Conservation (phyloP, 1,140 invertebrate species). For the Bombus soroeensis region DNA sequence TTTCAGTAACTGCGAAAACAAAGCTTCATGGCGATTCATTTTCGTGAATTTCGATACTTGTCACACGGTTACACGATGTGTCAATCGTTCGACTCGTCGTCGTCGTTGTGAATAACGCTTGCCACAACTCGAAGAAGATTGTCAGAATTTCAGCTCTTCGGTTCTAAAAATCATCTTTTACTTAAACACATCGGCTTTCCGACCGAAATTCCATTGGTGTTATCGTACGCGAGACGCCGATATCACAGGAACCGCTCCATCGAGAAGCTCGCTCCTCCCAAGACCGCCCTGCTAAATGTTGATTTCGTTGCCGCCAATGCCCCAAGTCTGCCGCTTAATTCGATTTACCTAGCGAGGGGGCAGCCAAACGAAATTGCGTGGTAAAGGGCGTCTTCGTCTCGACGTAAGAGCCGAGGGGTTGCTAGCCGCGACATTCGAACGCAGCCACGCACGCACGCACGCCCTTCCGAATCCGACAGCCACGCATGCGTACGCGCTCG, state of each 20-base stretch:
- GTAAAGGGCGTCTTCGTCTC: slow-evolving; percentile 40
- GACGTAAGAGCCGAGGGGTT: slow-evolving; percentile 61
- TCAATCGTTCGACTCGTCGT: no score
- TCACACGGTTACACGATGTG: no score
- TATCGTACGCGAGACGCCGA: not conserved
- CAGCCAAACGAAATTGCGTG: slow-evolving; percentile 53
- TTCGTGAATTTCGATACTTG: no score
- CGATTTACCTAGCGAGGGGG: slow-evolving; percentile 54
- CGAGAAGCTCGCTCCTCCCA: not conserved
- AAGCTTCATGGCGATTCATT: no score
- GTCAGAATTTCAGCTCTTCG: no score
- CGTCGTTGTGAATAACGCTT: no score
- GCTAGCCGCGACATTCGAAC: slow-evolving; percentile 46
- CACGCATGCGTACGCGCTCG: slow-evolving; percentile 12
- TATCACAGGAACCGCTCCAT: not conserved
- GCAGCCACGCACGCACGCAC: not conserved
- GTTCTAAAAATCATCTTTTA: no score
- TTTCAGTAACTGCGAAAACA: accelerated
- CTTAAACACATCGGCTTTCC: not conserved
- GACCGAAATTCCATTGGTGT: not conserved
- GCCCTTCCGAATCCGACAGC: not conserved
- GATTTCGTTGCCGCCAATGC: slow-evolving; percentile 54
- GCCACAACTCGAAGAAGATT: no score
- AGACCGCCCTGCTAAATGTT: slow-evolving; percentile 37
- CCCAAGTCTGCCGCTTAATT: slow-evolving; percentile 58